Conservation (phyloP, 2,888 invertebrate genomes). For the Diaperis boleti region DNA sequence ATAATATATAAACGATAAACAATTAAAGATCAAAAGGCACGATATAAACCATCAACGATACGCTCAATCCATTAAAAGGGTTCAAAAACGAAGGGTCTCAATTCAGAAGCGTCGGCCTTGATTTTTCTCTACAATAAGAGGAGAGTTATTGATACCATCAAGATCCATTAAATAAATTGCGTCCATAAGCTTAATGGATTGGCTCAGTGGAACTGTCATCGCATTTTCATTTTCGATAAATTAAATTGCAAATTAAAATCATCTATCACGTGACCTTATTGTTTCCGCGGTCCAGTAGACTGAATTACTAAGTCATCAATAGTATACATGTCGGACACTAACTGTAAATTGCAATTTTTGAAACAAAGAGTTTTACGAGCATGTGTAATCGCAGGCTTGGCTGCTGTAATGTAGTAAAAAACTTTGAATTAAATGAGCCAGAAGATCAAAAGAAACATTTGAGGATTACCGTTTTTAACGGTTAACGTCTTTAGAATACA, state of each 20-base stretch:
- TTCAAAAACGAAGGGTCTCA: background rate
- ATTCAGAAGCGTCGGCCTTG: constrained; percentile 10
- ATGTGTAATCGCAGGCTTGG: constrained; percentile 7
- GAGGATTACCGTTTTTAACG: constrained; percentile 45
- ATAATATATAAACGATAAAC: no score
- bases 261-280: constrained; percentile 21
- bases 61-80: no score
- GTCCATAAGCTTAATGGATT: constrained; percentile 33
- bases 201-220: constrained; percentile 14
- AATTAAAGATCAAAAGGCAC: no score
- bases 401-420: constrained; percentile 28
- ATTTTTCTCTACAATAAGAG: constrained; percentile 10
- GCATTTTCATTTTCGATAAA: constrained; percentile 14
- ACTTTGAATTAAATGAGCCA: constrained; percentile 45
- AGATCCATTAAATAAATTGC: constrained; percentile 40
- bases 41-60: no score
- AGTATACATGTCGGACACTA: background rate
- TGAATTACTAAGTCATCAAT: constrained; percentile 2
- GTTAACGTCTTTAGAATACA: constrained; percentile 44
- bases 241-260: constrained; percentile 28
- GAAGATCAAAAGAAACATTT: constrained; percentile 47
- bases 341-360: no score
- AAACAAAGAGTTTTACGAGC: background rate
- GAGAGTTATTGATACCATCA: constrained; percentile 33
- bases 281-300: constrained; percentile 16